Conservation (phyloP, 2,113 vertebrate genomes). For the Mystacornis crossleyi region DNA sequence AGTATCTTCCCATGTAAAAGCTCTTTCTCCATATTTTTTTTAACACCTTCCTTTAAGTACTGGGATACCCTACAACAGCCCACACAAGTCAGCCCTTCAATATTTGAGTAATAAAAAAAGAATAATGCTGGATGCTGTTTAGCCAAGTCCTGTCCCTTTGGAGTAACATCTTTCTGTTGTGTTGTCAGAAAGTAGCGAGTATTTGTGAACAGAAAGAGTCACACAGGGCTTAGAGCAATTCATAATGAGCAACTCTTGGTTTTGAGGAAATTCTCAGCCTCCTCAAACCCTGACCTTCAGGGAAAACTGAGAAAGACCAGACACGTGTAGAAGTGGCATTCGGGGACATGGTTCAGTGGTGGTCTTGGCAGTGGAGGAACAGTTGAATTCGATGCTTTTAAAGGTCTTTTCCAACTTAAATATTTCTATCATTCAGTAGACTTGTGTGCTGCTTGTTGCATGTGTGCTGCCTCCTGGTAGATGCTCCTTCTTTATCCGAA, state of each 20-base stretch:
- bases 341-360: neutral
- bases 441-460: neutral
- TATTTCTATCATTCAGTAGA: too few relatives aligned
- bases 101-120: neutral
- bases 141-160: neutral
- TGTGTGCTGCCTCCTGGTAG: rapidly evolving
- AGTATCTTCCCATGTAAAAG: neutral
- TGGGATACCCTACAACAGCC: neutral
- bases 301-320: neutral
- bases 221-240: neutral
- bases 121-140: neutral
- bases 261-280: neutral
- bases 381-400: neutral
- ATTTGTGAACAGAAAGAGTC: neutral
- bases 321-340: neutral
- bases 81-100: neutral
- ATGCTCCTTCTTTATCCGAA: neutral
- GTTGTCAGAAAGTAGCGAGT: neutral
- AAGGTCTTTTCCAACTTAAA: neutral
- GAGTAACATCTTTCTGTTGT: neutral
- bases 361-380: neutral
- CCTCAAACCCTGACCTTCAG: neutral
- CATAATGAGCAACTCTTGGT: rapidly evolving
- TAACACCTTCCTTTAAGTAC: neutral
- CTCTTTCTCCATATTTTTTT: neutral